Percentiles rank a stretch among this genome's conserved stretches.
These are phyloP conservation scores for Ganaspis sp. DNA, from an alignment of 1,140 invertebrate genomes.

Conservation along the genomic window DNA sequence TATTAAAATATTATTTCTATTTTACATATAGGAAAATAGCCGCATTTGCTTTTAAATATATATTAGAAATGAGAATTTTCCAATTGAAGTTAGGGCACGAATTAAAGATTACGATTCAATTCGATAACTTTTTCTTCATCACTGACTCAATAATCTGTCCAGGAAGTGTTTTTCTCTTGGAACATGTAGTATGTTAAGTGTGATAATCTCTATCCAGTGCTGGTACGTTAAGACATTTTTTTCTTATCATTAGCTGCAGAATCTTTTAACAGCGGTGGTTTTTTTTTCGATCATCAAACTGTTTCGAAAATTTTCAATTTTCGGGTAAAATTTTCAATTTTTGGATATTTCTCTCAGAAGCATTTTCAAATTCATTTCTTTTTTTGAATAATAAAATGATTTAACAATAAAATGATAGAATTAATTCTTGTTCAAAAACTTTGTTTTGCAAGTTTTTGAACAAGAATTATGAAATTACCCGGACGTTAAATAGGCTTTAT, in stretches of 20 bases:
- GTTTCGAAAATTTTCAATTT: background rate
- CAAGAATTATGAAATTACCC: too few species aligned
- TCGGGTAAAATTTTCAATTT: background rate
- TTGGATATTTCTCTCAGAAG: background rate
- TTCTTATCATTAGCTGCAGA: conserved; percentile 37
- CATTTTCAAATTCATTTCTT: too few species aligned
- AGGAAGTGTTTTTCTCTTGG: background rate
- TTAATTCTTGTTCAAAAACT: too few species aligned
- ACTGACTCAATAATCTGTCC: background rate
- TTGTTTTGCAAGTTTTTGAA: too few species aligned
- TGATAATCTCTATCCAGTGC: conserved; percentile 41
- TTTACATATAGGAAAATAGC: conserved; percentile 10
- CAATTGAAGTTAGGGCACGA: background rate
- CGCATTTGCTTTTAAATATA: background rate
- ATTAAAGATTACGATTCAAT: background rate
- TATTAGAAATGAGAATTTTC: too few species aligned
- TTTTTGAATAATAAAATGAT: too few species aligned
- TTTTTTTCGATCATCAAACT: background rate
- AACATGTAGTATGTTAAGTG: conserved; percentile 40
- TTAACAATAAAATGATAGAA: too few species aligned
- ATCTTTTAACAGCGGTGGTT: conserved; percentile 27
- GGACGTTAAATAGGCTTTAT: too few species aligned
- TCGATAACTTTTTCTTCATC: background rate
- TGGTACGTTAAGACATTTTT: conserved; percentile 34
- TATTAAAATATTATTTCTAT: background rate